phyloP scores from a whole-genome alignment of 2,888 invertebrate genomes.

The Apocheima hispidaria region DNA sequence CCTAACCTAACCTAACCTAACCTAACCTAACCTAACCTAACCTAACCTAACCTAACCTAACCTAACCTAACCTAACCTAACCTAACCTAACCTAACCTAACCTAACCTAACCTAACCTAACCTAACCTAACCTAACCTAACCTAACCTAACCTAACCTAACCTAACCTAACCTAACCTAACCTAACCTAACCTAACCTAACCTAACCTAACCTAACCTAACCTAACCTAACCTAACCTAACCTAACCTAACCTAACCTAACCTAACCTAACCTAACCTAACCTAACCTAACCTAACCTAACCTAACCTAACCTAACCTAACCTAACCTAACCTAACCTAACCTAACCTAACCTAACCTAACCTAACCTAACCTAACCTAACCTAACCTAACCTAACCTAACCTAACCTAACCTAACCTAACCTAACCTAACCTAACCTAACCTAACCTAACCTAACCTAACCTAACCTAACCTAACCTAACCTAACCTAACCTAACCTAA shows the following conservation, averaged over 20 bases:
- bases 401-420: conserved; percentile 12
- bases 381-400: conserved; percentile 13
- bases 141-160: conserved; percentile 39
- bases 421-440: conserved; percentile 10
- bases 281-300: conserved; percentile 20
- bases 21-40: conserved; percentile 27
- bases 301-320: conserved; percentile 24
- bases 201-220: conserved; percentile 30
- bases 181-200: conserved; percentile 20
- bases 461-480: conserved; percentile 33
- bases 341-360: conserved; percentile 13
- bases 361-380: conserved; percentile 13
- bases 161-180: conserved; percentile 32
- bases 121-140: conserved; percentile 39
- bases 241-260: conserved; percentile 31
- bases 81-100: conserved; percentile 24
- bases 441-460: conserved; percentile 23
- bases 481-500: conserved; percentile 34
- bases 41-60: conserved; percentile 25
- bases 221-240: conserved; percentile 31
- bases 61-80: conserved; percentile 14
- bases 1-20: conserved; percentile 26
- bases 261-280: conserved; percentile 31
- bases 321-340: conserved; percentile 8
- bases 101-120: conserved; percentile 32